Evolutionary conservation across 2,888 invertebrate species (phyloP), one percentile per base, ranked within the genome.

Genomic region (Steromphala cineraria): DNA sequence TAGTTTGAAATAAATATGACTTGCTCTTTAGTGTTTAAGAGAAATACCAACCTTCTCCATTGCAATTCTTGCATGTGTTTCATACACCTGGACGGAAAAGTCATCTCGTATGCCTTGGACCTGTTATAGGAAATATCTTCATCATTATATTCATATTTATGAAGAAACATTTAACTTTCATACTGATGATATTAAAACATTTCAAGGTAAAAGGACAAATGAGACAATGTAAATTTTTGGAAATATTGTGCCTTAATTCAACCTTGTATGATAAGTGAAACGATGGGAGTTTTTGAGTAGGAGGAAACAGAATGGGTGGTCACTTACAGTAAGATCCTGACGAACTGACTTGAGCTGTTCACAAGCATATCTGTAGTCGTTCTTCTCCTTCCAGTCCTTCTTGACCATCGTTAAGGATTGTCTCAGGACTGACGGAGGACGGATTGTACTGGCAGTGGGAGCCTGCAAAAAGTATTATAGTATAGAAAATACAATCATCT

Each of bases 321-420:
- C 24, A 86, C 95, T 95, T 94, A 98, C 99, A 84, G 99, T 99
- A 89, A 99, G 95, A 95, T 99, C 99, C 94, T 99, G 99, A 89
- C 99, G 95, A 87, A 99, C 99, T 10, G 99, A 98, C 94, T 99
- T 99, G 81, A 99, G 95, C 94, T 99, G 99, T 95, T 99, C 99
- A 95, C 99, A 99, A 82, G 98, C 97, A 95, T 98, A 99, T 94
- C 96, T 96, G 94, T 99, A 99, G 94, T 99, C 98, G 92, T 96
- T 96, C 90, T 96, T 97, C 81, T 95, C 95, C 86, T 96, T 95
- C 98, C 99, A 99, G 90, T 96, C 96, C 71, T 96, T 95, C 94
- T 98, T 98, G 15, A 99, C 98, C 94, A 97, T 96, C 92, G 95
- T 95, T 91, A 99, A 95, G 71, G 99, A 97, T 92, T 95, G 95